Evolutionary conservation across 2,888 invertebrate species (phyloP).

Genomic region (Ochropleura plecta): DNA sequence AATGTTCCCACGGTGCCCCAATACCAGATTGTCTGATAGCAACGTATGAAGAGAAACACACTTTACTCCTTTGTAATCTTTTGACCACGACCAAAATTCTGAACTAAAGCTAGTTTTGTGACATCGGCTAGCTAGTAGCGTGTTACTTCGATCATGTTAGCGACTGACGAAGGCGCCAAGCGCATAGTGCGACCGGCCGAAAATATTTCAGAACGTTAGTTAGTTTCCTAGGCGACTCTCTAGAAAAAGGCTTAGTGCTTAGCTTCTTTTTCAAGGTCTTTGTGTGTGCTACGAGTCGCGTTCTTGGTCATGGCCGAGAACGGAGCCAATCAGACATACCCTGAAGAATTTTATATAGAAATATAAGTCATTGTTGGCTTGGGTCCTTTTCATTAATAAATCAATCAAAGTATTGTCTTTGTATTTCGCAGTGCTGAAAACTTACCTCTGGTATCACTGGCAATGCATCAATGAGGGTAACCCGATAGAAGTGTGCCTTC

Average conservation of each 20-base stretch:
- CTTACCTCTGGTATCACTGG: slow-evolving; percentile 97
- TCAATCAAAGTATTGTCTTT: background rate
- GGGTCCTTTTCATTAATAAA: background rate
- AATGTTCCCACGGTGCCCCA: background rate
- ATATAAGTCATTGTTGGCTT: background rate
- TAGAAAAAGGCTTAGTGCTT: background rate
- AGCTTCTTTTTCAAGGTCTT: background rate
- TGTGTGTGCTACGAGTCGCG: background rate
- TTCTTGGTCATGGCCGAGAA: background rate
- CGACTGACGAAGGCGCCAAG: too few species aligned
- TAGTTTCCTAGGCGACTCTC: background rate
- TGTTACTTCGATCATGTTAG: too few species aligned
- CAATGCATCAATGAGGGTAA: slow-evolving; percentile 95
- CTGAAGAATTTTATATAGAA: background rate
- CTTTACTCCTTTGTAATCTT: background rate
- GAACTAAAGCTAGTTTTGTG: background rate
- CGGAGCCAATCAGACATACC: background rate
- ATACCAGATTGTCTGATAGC: background rate
- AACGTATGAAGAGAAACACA: background rate
- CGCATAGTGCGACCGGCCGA: too few species aligned
- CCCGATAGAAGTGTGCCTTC: slow-evolving; percentile 97
- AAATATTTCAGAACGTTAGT: too few species aligned
- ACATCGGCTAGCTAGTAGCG: too few species aligned
- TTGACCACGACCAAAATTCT: background rate
- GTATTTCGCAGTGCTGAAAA: slow-evolving; percentile 22